phyloP scores from a whole-genome alignment of 1,140 invertebrate genomes.

The Cecropterus lyciades region DNA sequence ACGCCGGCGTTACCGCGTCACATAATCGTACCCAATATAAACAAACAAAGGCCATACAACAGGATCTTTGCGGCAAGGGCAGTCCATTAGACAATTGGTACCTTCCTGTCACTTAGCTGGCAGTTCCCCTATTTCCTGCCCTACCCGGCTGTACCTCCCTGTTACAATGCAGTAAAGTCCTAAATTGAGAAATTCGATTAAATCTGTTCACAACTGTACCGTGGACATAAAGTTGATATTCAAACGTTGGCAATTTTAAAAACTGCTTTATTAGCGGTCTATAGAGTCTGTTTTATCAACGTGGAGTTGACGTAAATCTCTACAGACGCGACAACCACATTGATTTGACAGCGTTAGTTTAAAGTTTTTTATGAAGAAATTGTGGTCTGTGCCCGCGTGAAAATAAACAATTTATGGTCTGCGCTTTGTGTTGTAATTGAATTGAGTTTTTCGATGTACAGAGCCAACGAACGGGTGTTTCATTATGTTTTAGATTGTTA shows the following conservation, averaged over 20 bases:
- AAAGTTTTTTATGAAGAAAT: constrained; percentile 29
- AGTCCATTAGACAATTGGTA: constrained; percentile 55
- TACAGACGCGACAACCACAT: constrained; percentile 34
- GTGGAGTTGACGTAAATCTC: too few relatives aligned
- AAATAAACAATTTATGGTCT: constrained; percentile 9
- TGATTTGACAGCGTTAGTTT: constrained; percentile 41
- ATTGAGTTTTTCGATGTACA: not conserved
- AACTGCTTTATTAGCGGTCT: constrained; percentile 1
- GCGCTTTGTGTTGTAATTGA: not conserved
- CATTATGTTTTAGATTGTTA: too few relatives aligned
- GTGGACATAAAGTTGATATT: constrained; percentile 13
- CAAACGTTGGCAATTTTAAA: not conserved
- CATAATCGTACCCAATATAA: not conserved
- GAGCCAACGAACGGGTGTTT: not conserved
- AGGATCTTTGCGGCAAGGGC: constrained; percentile 53
- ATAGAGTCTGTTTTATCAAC: constrained; percentile 37
- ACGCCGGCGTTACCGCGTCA: not conserved
- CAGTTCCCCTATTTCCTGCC: constrained; percentile 54
- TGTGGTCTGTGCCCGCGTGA: constrained; percentile 2
- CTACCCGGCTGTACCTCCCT: not conserved
- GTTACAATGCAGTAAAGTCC: constrained; percentile 4
- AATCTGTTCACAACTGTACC: not conserved
- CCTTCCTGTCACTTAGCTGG: constrained; percentile 54
- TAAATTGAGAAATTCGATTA: constrained; percentile 14
- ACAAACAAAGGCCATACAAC: constrained; percentile 31